Evolutionary conservation across 2,888 invertebrate genomes (phyloP).

Genomic region (Pseudolycoriella hygida): DNA sequence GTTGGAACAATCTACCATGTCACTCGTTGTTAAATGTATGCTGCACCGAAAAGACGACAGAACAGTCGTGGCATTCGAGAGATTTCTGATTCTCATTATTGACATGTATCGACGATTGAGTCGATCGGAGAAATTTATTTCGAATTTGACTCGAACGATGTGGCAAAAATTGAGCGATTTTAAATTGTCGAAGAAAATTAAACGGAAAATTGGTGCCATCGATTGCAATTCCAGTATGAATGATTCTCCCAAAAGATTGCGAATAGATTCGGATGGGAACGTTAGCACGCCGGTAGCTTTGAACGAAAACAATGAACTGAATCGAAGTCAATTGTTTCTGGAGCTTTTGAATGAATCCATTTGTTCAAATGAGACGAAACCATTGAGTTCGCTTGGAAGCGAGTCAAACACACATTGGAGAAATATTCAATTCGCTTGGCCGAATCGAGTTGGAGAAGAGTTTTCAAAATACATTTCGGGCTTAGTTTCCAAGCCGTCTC

Average conservation of each 20-base stretch:
- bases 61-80: slow-evolving; percentile 17
- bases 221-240: too few relatives aligned
- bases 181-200: slow-evolving; percentile 11
- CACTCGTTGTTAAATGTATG: slow-evolving; percentile 19
- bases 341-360: too few relatives aligned
- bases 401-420: slow-evolving; percentile 5
- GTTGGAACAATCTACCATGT: slow-evolving; percentile 19
- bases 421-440: slow-evolving; percentile 19
- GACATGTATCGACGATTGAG: slow-evolving; percentile 24
- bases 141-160: slow-evolving; percentile 19
- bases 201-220: slow-evolving; percentile 9
- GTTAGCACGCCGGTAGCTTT: too few relatives aligned
- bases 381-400: neutral
- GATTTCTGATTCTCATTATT: slow-evolving; percentile 19
- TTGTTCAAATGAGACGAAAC: too few relatives aligned
- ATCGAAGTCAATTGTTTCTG: too few relatives aligned
- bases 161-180: slow-evolving; percentile 16
- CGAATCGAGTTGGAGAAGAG: slow-evolving; percentile 18
- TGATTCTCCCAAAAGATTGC: too few relatives aligned
- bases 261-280: too few relatives aligned
- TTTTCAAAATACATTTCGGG: slow-evolving; percentile 22
- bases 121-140: slow-evolving; percentile 22
- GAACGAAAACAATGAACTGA: too few relatives aligned
- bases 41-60: slow-evolving; percentile 15
- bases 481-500: slow-evolving; percentile 22